Percentiles rank a stretch among this genome's conserved stretches.
These are phyloP conservation scores for Euura lappo DNA, from an alignment of 1,140 invertebrate genomes.

Conservation along the genomic window DNA sequence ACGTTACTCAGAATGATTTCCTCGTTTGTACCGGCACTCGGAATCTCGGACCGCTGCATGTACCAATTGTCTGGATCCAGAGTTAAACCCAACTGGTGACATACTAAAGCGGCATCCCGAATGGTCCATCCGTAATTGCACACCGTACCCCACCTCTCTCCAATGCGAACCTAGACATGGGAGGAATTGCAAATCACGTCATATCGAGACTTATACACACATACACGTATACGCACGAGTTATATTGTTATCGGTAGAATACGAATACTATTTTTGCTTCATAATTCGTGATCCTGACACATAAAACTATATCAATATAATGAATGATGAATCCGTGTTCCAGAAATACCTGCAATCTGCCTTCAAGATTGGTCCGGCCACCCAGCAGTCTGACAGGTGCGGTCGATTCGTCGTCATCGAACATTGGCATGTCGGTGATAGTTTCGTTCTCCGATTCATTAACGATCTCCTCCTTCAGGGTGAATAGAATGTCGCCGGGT, in stretches of 20 bases:
- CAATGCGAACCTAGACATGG: constrained; percentile 71
- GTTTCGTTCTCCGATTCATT: constrained; percentile 67
- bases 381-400: constrained; percentile 79
- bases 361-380: constrained; percentile 76
- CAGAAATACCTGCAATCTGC: constrained; percentile 73
- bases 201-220: too few relatives aligned
- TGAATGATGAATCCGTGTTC: too few relatives aligned
- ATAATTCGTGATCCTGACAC: too few relatives aligned
- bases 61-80: constrained; percentile 93
- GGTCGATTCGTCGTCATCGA: constrained; percentile 54
- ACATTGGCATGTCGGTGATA: constrained; percentile 36
- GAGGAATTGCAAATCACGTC: too few relatives aligned
- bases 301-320: too few relatives aligned
- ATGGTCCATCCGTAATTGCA: constrained; percentile 97
- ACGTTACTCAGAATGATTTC: constrained; percentile 86
- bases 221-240: too few relatives aligned
- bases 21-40: constrained; percentile 77
- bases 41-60: constrained; percentile 80
- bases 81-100: constrained; percentile 92
- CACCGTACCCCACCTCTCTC: constrained; percentile 93
- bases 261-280: too few relatives aligned
- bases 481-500: constrained; percentile 79
- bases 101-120: constrained; percentile 90
- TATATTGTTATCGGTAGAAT: too few relatives aligned
- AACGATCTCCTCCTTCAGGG: constrained; percentile 74